phyloP scores from a whole-genome alignment of 1,140 invertebrate genomes.

The Pseudoatta argentina region DNA sequence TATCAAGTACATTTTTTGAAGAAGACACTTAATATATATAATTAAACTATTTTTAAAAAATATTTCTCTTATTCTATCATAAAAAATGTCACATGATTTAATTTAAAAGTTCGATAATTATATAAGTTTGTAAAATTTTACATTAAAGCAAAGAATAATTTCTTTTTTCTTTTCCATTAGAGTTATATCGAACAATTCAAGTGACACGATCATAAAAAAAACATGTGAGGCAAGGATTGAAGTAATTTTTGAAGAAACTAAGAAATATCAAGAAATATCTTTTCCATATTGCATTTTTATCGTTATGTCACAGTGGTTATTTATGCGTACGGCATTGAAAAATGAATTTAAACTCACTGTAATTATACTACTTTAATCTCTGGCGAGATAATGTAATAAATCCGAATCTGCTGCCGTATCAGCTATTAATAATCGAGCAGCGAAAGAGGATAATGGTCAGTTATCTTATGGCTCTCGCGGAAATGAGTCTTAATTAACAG shows the following conservation, averaged over 20 bases:
- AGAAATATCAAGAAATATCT: neutral
- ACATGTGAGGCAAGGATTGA: neutral
- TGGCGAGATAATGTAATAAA: neutral
- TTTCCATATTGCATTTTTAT: neutral
- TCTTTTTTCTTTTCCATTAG: neutral
- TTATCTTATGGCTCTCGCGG: constrained; percentile 27
- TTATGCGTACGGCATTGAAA: neutral
- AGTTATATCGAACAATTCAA: neutral
- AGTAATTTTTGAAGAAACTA: neutral
- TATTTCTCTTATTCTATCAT: neutral
- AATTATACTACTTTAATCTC: neutral
- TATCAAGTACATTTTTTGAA: neutral
- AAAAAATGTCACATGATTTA: neutral
- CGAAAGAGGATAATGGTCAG: constrained; percentile 55
- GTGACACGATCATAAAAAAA: neutral
- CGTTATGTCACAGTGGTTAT: neutral
- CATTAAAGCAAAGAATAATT: neutral
- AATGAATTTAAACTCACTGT: neutral
- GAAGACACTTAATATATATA: neutral
- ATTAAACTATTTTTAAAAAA: neutral
- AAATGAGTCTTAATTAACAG: constrained; percentile 72
- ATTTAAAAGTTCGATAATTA: neutral
- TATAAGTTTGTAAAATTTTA: neutral
- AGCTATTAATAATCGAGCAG: constrained; percentile 64
- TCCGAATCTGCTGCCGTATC: constrained; percentile 29